phyloP scores from a whole-genome alignment of 1,140 invertebrate species.

The Zaprionus nigranus region DNA sequence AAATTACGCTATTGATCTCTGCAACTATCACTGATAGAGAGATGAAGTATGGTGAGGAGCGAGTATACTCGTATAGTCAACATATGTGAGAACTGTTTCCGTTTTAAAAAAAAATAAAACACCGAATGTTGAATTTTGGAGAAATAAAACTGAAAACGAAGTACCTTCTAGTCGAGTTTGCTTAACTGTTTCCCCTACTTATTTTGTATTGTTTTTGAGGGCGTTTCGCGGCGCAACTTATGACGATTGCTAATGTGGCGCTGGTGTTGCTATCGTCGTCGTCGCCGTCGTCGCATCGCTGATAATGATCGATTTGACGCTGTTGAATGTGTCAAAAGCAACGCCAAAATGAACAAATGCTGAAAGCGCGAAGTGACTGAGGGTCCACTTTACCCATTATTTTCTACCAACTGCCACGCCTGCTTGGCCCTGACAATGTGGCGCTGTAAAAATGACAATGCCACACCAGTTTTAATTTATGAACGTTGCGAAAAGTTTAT shows the following conservation, averaged over 20 bases:
- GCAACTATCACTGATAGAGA: background rate
- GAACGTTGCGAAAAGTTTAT: background rate
- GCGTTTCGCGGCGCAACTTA: conserved; percentile 54
- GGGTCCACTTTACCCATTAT: conserved; percentile 1
- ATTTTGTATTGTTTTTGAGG: conserved; percentile 46
- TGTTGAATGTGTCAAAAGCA: conserved; percentile 75
- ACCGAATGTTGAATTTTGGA: background rate
- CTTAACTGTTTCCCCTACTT: conserved; percentile 3
- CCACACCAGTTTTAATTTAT: background rate
- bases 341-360: conserved; percentile 52
- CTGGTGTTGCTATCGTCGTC: conserved; percentile 28
- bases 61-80: background rate
- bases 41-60: background rate
- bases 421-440: background rate
- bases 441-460: background rate
- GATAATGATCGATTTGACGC: conserved; percentile 75
- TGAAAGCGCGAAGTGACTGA: conserved; percentile 23
- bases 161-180: background rate
- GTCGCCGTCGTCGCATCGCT: conserved; percentile 20
- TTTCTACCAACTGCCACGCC: conserved; percentile 13
- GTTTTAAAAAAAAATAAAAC: background rate
- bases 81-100: background rate
- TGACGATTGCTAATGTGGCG: conserved; percentile 40
- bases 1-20: background rate
- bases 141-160: background rate